A percentile compares a stretch with the other conserved stretches of the same genome.
These are phyloP conservation scores for Thymelicus acteon DNA, from an alignment of 2,888 invertebrate species.

Conservation along the genomic window DNA sequence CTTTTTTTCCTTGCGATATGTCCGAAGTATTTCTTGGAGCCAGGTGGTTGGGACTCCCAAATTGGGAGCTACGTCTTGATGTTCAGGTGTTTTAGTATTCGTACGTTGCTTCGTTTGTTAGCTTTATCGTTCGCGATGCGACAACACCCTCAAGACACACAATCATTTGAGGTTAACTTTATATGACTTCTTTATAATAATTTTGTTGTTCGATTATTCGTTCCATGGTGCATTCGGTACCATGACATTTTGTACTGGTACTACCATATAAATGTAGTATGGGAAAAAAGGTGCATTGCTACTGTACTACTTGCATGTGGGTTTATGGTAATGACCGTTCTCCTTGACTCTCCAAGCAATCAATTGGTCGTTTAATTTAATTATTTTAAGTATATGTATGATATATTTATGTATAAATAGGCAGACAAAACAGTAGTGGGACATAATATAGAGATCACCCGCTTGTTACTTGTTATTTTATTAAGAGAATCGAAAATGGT, in stretches of 20 bases:
- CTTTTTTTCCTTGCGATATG: too few species aligned
- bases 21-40: too few species aligned
- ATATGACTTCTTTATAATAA: slow-evolving; percentile 11
- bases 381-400: not conserved
- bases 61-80: too few species aligned
- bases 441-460: too few species aligned
- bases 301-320: not conserved
- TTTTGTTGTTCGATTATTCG: not conserved
- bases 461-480: too few species aligned
- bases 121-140: not conserved
- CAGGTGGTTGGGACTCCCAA: too few species aligned
- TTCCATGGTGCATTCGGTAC: slow-evolving; percentile 4
- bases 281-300: slow-evolving; percentile 4
- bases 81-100: too few species aligned
- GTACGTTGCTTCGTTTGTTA: not conserved
- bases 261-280: not conserved
- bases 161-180: slow-evolving; percentile 15
- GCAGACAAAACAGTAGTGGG: too few species aligned
- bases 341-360: not conserved
- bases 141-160: not conserved
- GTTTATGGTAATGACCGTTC: slow-evolving; percentile 1
- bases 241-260: slow-evolving; percentile 10
- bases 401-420: not conserved
- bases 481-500: too few species aligned
- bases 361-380: not conserved